Conservation (phyloP, 1,140 invertebrate genomes). For the Brachionus asplanchnoidis region DNA sequence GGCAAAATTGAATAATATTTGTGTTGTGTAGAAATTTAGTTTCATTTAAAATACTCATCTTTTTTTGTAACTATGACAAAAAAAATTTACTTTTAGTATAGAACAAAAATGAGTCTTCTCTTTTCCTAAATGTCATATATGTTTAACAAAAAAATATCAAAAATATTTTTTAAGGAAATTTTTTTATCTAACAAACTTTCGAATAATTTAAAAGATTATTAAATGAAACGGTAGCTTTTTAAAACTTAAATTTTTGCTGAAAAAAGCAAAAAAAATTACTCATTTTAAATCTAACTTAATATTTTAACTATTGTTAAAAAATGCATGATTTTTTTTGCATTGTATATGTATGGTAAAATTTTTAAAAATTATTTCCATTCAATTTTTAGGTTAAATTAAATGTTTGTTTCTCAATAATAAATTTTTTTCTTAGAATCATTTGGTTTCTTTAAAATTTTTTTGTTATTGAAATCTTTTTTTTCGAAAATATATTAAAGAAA, state of each 20-base stretch:
- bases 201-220: no score
- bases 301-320: background rate
- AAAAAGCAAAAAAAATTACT: no score
- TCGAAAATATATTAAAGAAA: no score
- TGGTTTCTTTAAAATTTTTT: no score
- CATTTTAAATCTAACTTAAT: no score
- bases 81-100: background rate
- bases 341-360: background rate
- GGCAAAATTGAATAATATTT: background rate
- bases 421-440: background rate
- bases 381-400: background rate
- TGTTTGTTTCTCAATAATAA: background rate
- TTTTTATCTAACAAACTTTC: no score
- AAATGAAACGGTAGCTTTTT: no score
- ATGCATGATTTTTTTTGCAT: background rate
- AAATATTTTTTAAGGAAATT: no score
- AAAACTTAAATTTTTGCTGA: no score
- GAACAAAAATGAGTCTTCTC: background rate
- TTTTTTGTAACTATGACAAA: background rate
- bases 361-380: background rate
- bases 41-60: background rate
- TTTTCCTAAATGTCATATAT: background rate
- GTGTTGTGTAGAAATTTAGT: background rate
- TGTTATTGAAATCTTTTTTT: no score
- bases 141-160: no score